Percentiles rank a stretch among this genome's conserved stretches.
These are phyloP conservation scores for Jordanella pulchra DNA, from an alignment of 2,797 vertebrate species.

Conservation along the genomic window DNA sequence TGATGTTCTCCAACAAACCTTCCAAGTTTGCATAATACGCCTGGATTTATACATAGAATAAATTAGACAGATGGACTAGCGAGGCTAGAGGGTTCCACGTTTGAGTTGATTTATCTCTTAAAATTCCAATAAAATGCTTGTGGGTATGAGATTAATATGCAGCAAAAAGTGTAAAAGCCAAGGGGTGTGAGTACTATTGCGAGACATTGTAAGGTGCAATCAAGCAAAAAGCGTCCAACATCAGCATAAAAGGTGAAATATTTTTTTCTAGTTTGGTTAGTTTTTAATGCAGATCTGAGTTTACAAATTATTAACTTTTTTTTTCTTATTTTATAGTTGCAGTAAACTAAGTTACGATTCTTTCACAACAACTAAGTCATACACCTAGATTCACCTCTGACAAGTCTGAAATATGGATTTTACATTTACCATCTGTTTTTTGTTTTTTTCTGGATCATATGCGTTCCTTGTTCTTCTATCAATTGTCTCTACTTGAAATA, in stretches of 20 bases:
- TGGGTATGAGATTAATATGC: background rate
- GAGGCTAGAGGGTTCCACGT: background rate
- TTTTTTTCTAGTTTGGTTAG: background rate
- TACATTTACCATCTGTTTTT: conserved; percentile 22
- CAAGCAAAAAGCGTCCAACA: background rate
- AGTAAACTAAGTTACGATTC: background rate
- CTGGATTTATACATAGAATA: background rate
- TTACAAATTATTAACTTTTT: background rate
- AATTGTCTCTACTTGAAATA: conserved; percentile 35
- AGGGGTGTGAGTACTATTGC: background rate
- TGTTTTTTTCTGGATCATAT: conserved; percentile 5
- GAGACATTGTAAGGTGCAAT: background rate
- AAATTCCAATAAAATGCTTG: background rate
- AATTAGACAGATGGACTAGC: background rate
- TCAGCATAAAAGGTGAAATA: too few relatives aligned
- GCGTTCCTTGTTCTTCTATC: conserved; percentile 42
- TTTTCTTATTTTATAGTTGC: conserved; percentile 1
- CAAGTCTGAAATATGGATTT: conserved; percentile 39
- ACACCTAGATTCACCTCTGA: background rate
- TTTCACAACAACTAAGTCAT: background rate
- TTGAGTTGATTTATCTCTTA: background rate
- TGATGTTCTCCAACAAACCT: background rate
- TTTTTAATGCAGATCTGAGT: background rate
- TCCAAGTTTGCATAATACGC: background rate
- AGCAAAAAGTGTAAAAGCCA: background rate